Conservation (phyloP, 2,888 invertebrate genomes). For the Eupithecia vulgata region DNA sequence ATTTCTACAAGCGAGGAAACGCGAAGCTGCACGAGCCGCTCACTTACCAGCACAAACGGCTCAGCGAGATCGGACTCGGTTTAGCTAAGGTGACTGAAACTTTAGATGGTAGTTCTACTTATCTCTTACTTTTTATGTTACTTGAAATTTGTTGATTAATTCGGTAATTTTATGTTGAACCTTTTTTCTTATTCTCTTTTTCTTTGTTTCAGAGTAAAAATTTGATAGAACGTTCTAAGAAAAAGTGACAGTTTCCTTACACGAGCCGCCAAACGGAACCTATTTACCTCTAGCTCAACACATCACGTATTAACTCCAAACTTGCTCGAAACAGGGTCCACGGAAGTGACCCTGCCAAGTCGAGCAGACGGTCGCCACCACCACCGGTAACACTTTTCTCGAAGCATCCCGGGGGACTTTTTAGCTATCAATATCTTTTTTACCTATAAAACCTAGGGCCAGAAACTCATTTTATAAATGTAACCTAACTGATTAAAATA, state of each 20-base stretch:
- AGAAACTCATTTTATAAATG: not conserved
- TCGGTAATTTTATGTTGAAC: not conserved
- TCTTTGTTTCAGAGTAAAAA: conserved; percentile 57
- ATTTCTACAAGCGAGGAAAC: conserved; percentile 94
- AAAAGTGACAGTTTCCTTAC: conserved; percentile 64
- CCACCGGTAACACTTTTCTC: not conserved
- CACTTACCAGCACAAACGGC: conserved; percentile 86
- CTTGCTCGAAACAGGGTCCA: conserved; percentile 6
- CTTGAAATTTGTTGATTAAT: not conserved
- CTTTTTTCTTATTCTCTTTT: conserved; percentile 1
- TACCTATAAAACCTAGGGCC: not conserved
- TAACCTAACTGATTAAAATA: not conserved
- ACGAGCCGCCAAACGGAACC: conserved; percentile 19
- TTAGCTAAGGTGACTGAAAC: conserved; percentile 72
- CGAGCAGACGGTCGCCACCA: not conserved
- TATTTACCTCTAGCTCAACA: not conserved
- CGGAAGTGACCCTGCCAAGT: not conserved
- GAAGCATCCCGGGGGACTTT: not conserved
- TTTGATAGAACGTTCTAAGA: conserved; percentile 65
- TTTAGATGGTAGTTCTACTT: too few species aligned
- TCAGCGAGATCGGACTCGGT: conserved; percentile 81
- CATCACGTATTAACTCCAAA: conserved; percentile 32
- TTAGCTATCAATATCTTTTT: not conserved
- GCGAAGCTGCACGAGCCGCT: conserved; percentile 88
- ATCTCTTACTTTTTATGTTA: not conserved